Conservation (phyloP, 2,113 vertebrate genomes). For the Prinia subflava region DNA sequence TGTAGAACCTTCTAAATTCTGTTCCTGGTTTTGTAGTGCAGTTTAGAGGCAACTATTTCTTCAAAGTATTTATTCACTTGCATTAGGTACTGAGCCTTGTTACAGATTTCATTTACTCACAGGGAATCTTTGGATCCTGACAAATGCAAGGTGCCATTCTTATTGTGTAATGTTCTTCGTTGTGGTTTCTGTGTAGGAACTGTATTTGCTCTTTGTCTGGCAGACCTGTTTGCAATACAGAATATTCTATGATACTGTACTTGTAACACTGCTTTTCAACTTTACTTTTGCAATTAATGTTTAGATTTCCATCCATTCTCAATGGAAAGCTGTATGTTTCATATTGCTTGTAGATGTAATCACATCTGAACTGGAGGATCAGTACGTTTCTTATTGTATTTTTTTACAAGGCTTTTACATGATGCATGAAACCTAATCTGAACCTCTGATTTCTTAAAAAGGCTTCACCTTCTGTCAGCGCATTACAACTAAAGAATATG, state of each 20-base stretch:
- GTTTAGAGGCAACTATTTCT: background rate
- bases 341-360: background rate
- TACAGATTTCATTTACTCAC: background rate
- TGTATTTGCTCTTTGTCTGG: background rate
- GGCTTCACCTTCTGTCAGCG: slow-evolving; percentile 83
- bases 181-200: background rate
- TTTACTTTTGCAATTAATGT: background rate
- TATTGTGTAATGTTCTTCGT: background rate
- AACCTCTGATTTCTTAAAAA: slow-evolving; percentile 47
- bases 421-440: background rate
- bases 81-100: background rate
- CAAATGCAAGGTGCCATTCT: background rate
- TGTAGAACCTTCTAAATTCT: background rate
- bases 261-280: background rate
- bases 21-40: background rate
- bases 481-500: slow-evolving; percentile 76
- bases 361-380: background rate
- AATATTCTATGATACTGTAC: background rate
- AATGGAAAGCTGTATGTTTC: background rate
- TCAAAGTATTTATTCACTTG: background rate
- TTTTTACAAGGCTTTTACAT: background rate
- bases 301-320: background rate
- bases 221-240: background rate
- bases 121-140: background rate
- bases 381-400: background rate